phyloP scores from a whole-genome alignment of 2,797 vertebrate species.

The Rhodeus uyekii region DNA sequence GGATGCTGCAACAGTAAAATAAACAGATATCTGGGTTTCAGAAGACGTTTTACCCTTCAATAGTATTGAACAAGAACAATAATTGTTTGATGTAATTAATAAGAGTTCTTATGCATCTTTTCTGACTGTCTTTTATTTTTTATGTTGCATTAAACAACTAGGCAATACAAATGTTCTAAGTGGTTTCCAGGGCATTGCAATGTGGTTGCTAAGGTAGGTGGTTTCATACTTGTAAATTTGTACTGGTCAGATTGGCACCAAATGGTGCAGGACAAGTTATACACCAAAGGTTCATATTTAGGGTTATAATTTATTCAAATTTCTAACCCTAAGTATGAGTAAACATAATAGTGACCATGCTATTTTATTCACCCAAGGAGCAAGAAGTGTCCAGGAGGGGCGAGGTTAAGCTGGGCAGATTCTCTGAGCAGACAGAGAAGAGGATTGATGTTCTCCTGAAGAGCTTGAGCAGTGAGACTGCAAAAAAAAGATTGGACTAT shows the following conservation, averaged over 20 bases:
- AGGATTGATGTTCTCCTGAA: constrained; percentile 88
- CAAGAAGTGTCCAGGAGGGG: constrained; percentile 91
- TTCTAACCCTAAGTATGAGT: background rate
- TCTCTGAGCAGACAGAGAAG: constrained; percentile 88
- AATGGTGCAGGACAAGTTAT: too few species aligned
- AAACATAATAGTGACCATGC: background rate
- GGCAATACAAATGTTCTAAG: background rate
- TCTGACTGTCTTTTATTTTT: background rate
- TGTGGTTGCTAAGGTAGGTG: background rate
- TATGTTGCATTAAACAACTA: background rate
- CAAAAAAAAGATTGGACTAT: constrained; percentile 30
- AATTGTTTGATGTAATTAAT: background rate
- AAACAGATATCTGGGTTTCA: background rate
- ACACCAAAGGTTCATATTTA: background rate
- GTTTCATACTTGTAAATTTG: too few species aligned
- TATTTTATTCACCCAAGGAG: constrained; percentile 85
- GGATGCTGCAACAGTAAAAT: constrained; percentile 76
- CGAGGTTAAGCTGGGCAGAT: constrained; percentile 90
- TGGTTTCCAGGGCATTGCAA: background rate
- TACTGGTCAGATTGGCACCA: too few species aligned
- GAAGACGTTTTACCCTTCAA: background rate
- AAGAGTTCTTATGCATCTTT: background rate
- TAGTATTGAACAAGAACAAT: background rate
- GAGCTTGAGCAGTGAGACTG: constrained; percentile 81
- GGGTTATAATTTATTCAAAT: background rate